A percentile compares a stretch with the other conserved stretches of the same genome.
Evolutionary conservation across 2,888 invertebrate species (phyloP).

Genomic region (Apotomis turbidana): DNA sequence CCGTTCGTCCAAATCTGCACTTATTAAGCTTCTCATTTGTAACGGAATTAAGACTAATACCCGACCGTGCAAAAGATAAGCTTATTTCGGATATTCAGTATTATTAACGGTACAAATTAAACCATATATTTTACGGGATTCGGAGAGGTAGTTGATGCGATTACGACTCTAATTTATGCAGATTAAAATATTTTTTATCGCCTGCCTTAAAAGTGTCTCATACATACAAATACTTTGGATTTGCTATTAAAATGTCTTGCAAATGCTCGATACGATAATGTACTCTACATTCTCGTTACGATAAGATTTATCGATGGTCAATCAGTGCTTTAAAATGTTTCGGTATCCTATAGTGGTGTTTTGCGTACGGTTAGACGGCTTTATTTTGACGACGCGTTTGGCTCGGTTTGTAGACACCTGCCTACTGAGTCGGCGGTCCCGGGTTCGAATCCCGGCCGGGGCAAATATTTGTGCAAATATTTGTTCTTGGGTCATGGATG

Average conservation of each 20-base stretch:
- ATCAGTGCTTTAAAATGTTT: constrained; percentile 14
- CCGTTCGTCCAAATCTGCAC: background rate
- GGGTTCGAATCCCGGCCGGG: too few relatives aligned
- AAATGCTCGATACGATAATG: background rate
- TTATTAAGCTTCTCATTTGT: constrained; percentile 53
- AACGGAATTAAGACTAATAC: constrained; percentile 60
- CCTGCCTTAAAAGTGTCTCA: constrained; percentile 25
- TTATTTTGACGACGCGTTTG: too few relatives aligned
- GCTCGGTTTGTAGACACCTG: too few relatives aligned
- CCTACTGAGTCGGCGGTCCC: too few relatives aligned
- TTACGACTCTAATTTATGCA: constrained; percentile 38
- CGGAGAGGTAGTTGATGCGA: constrained; percentile 39
- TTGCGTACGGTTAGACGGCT: constrained; percentile 24
- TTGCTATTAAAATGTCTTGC: constrained; percentile 28
- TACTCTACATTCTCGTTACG: constrained; percentile 1
- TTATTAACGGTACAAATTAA: constrained; percentile 50
- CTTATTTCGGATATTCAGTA: constrained; percentile 49
- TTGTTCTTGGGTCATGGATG: too few relatives aligned
- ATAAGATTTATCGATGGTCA: constrained; percentile 10
- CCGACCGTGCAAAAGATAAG: constrained; percentile 49
- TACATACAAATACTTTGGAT: constrained; percentile 21
- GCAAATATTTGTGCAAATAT: too few relatives aligned
- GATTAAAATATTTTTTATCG: constrained; percentile 39
- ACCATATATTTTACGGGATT: constrained; percentile 37
- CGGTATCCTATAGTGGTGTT: background rate